phyloP scores from a whole-genome alignment of 2,888 invertebrate genomes.

The Caenorhabditis uteleia region DNA sequence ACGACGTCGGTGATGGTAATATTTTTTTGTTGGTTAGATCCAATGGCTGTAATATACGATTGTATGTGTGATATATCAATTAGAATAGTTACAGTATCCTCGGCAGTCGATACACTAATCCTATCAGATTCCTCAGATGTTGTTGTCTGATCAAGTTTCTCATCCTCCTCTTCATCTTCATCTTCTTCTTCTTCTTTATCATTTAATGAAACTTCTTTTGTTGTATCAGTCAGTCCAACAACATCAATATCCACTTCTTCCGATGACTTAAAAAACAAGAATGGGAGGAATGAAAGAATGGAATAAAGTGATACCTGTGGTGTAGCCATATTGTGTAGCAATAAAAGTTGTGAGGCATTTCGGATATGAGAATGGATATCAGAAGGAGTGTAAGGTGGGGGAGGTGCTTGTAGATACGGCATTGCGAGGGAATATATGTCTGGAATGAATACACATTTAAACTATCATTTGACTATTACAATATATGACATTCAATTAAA shows the following conservation, averaged over 20 bases:
- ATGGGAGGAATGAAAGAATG: neutral
- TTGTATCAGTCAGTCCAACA: conserved; percentile 37
- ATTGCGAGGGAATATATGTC: conserved; percentile 27
- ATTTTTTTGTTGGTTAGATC: conserved; percentile 27
- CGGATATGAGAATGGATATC: conserved; percentile 16
- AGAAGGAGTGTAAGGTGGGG: conserved; percentile 21
- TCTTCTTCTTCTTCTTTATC: conserved; percentile 31
- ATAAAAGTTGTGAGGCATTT: conserved; percentile 24
- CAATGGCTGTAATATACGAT: conserved; percentile 26
- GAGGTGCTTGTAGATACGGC: conserved; percentile 29
- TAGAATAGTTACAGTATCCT: conserved; percentile 15
- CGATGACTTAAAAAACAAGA: too few relatives aligned
- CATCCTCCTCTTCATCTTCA: neutral
- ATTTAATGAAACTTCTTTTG: conserved; percentile 28
- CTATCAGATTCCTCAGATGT: conserved; percentile 18
- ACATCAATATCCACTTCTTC: conserved; percentile 48
- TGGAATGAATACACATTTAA: too few relatives aligned
- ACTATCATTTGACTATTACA: too few relatives aligned
- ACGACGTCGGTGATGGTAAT: conserved; percentile 20
- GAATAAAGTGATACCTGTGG: too few relatives aligned
- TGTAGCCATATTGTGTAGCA: conserved; percentile 30
- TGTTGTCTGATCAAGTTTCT: conserved; percentile 10
- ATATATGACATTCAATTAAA: too few relatives aligned
- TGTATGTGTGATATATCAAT: too few relatives aligned
- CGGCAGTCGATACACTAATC: too few relatives aligned